phyloP scores from a whole-genome alignment of 2,888 invertebrate species.

The Desoria tigrina region DNA sequence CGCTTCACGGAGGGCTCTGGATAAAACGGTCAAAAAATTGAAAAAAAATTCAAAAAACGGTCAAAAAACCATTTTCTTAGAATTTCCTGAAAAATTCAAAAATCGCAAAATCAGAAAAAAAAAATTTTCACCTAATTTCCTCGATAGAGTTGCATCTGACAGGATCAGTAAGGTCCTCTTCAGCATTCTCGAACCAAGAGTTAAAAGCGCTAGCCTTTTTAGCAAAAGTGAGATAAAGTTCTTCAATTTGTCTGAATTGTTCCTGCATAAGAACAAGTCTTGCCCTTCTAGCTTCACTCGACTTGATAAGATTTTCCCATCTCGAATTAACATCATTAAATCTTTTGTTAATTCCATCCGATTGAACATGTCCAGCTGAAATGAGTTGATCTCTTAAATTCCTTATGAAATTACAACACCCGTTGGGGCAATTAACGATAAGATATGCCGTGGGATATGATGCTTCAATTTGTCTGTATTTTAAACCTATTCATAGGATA shows the following conservation, averaged over 20 bases:
- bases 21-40: too few relatives aligned
- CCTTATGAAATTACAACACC: too few relatives aligned
- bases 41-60: too few relatives aligned
- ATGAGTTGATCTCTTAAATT: constrained; percentile 92
- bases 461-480: too few relatives aligned
- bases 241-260: constrained; percentile 98
- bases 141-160: constrained; percentile 99
- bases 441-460: too few relatives aligned
- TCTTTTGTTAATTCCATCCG: constrained; percentile 37
- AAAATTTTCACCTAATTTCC: constrained; percentile 58
- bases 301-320: constrained; percentile 92
- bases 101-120: background rate
- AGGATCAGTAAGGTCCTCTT: constrained; percentile 98
- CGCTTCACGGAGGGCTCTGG: constrained; percentile 90
- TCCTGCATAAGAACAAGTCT: constrained; percentile 93
- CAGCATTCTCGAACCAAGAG: constrained; percentile 99
- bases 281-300: constrained; percentile 90
- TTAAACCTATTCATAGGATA: too few relatives aligned
- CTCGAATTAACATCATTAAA: constrained; percentile 55
- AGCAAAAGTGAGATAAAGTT: constrained; percentile 96
- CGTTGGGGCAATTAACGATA: too few relatives aligned
- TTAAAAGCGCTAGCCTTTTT: constrained; percentile 99
- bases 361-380: constrained; percentile 57
- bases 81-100: background rate
- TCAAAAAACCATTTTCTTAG: background rate